Evolutionary conservation across 2,888 invertebrate genomes (phyloP), one percentile per base, ranked within the genome.

Genomic region (Amblyteles armatorius): DNA sequence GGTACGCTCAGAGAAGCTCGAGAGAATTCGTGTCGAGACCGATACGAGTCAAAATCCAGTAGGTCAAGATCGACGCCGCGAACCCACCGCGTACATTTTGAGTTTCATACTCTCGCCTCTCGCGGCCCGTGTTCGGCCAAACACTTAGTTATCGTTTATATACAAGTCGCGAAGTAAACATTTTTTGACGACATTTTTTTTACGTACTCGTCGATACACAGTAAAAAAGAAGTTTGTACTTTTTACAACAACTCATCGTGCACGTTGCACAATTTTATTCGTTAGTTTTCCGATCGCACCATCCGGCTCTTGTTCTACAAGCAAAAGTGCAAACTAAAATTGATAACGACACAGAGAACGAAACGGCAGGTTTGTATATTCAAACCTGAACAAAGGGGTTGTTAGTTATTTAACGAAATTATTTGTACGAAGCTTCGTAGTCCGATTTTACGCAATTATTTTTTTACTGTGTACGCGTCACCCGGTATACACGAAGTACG

Each of bases 11-110:
- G 16, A 16, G 13, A 29, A 3, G 22, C 26, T 29, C 60, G 29
- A 5, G 9, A 19, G 48, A 11, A 36, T 55, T 44, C 26, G 40
- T 48, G 9, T 26, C 19, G 19, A 65, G 48, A 72, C 40, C 40
- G 40, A 11, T 40, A 40, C 19, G 60, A 48, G 60, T 74, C 5
- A 33, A 74, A 74, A 44, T 48, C 29, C 60, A 48, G 60, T 74
- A 44, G 48, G 73, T 74, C 73, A 74, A 60, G 73, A 74, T 60
- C 73, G 48, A n/a, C 40, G n/a, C 57, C 22, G 26, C 22, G n/a
- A 26, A 11, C 36, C 57, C 3, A 1, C 22, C 9, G 13, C 72
- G 26, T 19, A 50, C 19, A 36, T 55, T 11, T 57, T 57, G 19
- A 19, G 0, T 9, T 60, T 29, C 13, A 29, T 13, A 13, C 29